phyloP scores from a whole-genome alignment of 2,888 invertebrate genomes.

The Amorpha juglandis region DNA sequence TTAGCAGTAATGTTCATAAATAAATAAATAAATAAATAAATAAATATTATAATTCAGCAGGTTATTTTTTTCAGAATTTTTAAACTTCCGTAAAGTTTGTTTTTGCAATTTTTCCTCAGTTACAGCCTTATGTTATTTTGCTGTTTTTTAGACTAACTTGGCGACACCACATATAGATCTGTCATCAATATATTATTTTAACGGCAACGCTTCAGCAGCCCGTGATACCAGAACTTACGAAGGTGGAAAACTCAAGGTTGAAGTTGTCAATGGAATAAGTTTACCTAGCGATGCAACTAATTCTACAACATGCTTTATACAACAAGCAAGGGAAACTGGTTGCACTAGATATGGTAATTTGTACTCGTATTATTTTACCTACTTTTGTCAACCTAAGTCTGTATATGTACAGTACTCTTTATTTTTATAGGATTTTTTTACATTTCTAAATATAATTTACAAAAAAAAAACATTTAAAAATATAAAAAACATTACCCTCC shows the following conservation, averaged over 20 bases:
- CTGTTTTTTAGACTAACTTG: conserved; percentile 28
- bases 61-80: too few species aligned
- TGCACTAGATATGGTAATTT: conserved; percentile 39
- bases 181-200: conserved; percentile 39
- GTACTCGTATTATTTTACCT: conserved; percentile 7
- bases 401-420: too few species aligned
- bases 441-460: too few species aligned
- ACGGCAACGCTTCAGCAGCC: neutral
- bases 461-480: too few species aligned
- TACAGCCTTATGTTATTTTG: neutral
- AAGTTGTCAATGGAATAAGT: conserved; percentile 34
- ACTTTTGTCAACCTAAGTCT: too few species aligned
- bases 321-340: conserved; percentile 34
- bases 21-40: too few species aligned
- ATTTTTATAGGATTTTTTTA: too few species aligned
- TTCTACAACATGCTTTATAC: conserved; percentile 10
- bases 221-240: conserved; percentile 21
- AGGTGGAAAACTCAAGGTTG: conserved; percentile 29
- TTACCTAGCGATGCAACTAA: conserved; percentile 14
- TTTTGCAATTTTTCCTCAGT: too few species aligned
- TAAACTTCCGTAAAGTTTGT: too few species aligned
- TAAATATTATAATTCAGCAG: too few species aligned
- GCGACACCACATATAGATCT: conserved; percentile 37
- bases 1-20: too few species aligned
- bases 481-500: too few species aligned